phyloP scores from a whole-genome alignment of 2,888 invertebrate species.

The Disparrhopalites patrizii region DNA sequence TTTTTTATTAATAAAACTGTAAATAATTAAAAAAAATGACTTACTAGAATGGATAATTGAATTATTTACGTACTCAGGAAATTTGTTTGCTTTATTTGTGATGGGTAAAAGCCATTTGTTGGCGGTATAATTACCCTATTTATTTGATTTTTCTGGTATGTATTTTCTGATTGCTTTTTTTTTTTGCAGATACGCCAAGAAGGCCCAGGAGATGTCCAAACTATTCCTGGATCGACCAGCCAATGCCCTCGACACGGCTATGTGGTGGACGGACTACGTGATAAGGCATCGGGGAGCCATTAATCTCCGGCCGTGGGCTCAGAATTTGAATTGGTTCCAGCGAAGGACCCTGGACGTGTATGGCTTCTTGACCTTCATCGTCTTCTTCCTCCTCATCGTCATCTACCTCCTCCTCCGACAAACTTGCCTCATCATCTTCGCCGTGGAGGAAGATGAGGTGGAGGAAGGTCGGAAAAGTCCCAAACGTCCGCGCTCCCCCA shows the following conservation, averaged over 20 bases:
- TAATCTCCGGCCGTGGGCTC: background rate
- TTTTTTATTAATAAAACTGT: no score
- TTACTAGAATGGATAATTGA: no score
- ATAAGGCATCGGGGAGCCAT: constrained; percentile 29
- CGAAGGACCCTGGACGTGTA: constrained; percentile 25
- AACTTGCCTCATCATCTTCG: constrained; percentile 8
- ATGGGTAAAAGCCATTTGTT: no score
- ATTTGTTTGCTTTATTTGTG: no score
- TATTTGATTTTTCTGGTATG: background rate
- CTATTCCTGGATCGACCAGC: constrained; percentile 36
- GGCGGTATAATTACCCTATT: no score
- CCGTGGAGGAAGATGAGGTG: constrained; percentile 7
- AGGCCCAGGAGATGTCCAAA: constrained; percentile 24
- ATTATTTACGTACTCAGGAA: no score
- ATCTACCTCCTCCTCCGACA: constrained; percentile 8
- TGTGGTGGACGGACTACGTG: constrained; percentile 40
- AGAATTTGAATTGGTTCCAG: constrained; percentile 20
- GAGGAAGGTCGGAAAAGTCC: background rate
- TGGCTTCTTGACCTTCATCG: constrained; percentile 12
- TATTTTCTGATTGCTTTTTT: no score
- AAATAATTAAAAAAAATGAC: no score
- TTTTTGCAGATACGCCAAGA: constrained; percentile 31
- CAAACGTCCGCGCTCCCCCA: background rate
- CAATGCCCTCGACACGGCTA: constrained; percentile 32
- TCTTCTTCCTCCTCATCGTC: constrained; percentile 7